phyloP scores from a whole-genome alignment of 2,797 vertebrate genomes.

The Acestrorhynchus altus region DNA sequence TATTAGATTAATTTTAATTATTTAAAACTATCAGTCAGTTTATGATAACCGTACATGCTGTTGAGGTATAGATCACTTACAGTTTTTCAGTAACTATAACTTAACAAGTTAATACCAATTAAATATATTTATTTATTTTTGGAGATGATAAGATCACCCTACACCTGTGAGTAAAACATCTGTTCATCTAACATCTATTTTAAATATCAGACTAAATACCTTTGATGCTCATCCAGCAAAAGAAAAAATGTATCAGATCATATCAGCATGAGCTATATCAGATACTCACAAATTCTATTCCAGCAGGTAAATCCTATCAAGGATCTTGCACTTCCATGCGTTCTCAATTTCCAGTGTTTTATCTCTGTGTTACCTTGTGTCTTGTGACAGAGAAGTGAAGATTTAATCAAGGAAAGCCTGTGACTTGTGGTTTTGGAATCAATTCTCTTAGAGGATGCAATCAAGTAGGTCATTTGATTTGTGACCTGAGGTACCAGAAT shows the following conservation, averaged over 20 bases:
- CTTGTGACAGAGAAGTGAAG: conserved; percentile 64
- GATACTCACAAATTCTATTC: conserved; percentile 14
- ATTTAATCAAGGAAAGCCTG: conserved; percentile 71
- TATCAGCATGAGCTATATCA: not conserved
- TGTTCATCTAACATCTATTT: not conserved
- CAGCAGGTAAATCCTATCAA: conserved; percentile 7
- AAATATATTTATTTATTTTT: too few relatives aligned
- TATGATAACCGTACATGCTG: too few relatives aligned
- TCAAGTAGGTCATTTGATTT: conserved; percentile 74
- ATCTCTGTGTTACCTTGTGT: conserved; percentile 59
- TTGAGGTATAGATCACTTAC: too few relatives aligned
- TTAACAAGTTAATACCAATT: too few relatives aligned
- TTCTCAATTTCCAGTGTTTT: conserved; percentile 36
- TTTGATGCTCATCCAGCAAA: conserved; percentile 56
- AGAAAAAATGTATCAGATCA: conserved; percentile 42
- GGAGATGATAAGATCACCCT: too few relatives aligned
- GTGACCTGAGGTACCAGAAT: conserved; percentile 58
- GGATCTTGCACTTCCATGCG: not conserved
- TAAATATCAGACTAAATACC: conserved; percentile 8
- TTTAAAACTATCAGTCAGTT: too few relatives aligned
- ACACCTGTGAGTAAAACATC: not conserved
- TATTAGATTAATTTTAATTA: too few relatives aligned
- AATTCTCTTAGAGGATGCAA: conserved; percentile 73
- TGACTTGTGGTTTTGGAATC: conserved; percentile 72
- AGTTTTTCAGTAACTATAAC: too few relatives aligned